Base-by-base conservation (phyloP, 2,113 vertebrate genomes). In the Phycodurus eques region DNA sequence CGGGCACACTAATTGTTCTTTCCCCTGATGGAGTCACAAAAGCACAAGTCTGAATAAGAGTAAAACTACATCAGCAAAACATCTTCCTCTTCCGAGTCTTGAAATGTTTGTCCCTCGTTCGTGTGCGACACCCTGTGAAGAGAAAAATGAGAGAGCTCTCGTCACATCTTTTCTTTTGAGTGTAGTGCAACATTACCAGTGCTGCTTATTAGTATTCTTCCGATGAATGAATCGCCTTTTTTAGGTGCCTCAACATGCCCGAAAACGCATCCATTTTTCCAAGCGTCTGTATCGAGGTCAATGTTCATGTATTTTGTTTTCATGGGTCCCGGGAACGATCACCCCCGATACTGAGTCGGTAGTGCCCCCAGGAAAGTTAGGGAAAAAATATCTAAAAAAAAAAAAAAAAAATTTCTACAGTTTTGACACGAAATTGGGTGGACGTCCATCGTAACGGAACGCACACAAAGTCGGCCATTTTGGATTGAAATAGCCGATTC, bases 61-160 rank as follows among this genome's bases (percentile, higher is more conserved):
- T 10, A 27, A 72, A 44, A 68, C 47, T 68, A 68, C 60, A 62
- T 43, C 44, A 67, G 75, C 39, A 42, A 75, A 67, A 75, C 66
- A 77, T 75, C 85, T 75, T 72, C 70, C n/a, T 75, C 67, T 67
- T 72, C 75, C 83, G 42, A 67, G 75, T 71, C 31, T 80, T 74
- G 84, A 64, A 67, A 72, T 39, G 75, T 72, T 3, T 10, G 14
- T 9, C 71, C 73, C 78, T 88, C 79, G 89, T 88, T 92, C 87
- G 91, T 80, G 64, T 75, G 75, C 61, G 63, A 82, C 73, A 81
- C 81, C 90, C 92, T 90, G 90, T 10, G 62, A 9, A 81, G 70
- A 88, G 74, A 86, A 72, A 72, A 86, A 87, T 8, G 66, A 89
- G 74, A 85, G 77, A 77, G 80, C 13, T 31, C 22, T 59, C 11